Conservation (phyloP, 64 coral and sea anemone species). For the Pocillopora damicornis region DNA sequence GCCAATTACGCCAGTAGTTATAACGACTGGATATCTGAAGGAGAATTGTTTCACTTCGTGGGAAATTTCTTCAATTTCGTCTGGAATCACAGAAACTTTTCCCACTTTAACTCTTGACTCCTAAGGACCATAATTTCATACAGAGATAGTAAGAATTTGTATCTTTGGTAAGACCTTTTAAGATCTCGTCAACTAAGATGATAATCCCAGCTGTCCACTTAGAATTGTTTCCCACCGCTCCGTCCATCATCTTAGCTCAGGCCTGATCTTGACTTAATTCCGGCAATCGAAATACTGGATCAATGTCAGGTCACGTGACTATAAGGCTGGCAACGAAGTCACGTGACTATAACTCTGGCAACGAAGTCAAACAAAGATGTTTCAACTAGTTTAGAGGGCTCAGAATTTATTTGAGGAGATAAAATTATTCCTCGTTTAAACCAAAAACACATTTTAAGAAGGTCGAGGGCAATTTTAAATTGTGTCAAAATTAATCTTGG, state of each 20-base stretch:
- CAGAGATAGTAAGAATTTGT: constrained; percentile 81
- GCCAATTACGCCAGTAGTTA: constrained; percentile 88
- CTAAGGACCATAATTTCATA: constrained; percentile 75
- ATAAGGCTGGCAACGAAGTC: constrained; percentile 57
- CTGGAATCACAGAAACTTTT: constrained; percentile 81
- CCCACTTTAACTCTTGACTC: constrained; percentile 61
- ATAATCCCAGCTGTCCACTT: constrained; percentile 59
- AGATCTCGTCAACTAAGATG: constrained; percentile 92
- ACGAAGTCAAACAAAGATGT: constrained; percentile 68
- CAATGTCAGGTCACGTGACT: constrained; percentile 48
- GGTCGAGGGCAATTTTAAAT: no score
- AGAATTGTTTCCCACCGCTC: no score
- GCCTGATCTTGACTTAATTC: no score
- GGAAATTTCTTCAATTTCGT: constrained; percentile 72
- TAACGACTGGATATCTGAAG: constrained; percentile 65
- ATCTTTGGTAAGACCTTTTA: constrained; percentile 96
- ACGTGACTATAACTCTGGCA: constrained; percentile 63
- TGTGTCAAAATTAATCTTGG: no score
- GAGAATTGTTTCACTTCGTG: constrained; percentile 71
- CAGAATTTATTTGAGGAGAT: no score
- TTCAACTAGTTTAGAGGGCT: background rate
- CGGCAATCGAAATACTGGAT: background rate
- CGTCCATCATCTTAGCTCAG: constrained; percentile 57
- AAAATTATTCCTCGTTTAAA: background rate
- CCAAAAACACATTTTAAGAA: background rate